Conservation (phyloP, 1,140 invertebrate species). For the Cyphomyrmex costatus region DNA sequence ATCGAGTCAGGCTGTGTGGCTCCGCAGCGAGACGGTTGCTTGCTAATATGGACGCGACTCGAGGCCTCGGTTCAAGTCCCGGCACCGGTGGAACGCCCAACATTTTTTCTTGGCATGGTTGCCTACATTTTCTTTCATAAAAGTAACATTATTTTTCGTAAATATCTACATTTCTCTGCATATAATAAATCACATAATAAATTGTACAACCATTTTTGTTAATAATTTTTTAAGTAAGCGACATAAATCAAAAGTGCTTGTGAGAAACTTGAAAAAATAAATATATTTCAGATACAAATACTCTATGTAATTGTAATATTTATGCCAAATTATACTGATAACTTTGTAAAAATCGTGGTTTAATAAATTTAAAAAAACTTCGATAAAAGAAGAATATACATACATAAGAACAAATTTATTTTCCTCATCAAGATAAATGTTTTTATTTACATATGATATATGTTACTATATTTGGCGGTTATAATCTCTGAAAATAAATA, state of each 20-base stretch:
- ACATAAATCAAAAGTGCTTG: neutral
- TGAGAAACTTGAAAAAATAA: constrained; percentile 36
- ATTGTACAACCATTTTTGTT: constrained; percentile 9
- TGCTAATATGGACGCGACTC: too few species aligned
- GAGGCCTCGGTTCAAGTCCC: too few species aligned
- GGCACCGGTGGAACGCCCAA: too few species aligned
- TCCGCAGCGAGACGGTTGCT: too few species aligned
- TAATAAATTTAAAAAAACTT: constrained; percentile 6
- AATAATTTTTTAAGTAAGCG: neutral
- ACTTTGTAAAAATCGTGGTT: constrained; percentile 6
- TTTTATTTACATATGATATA: constrained; percentile 76
- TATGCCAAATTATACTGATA: constrained; percentile 15
- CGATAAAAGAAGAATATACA: constrained; percentile 1
- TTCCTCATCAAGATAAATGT: constrained; percentile 62
- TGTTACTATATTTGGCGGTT: constrained; percentile 58
- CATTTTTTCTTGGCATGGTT: too few species aligned
- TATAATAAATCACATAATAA: constrained; percentile 23
- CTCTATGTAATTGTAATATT: constrained; percentile 10
- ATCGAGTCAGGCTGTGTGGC: too few species aligned
- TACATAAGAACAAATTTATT: constrained; percentile 69
- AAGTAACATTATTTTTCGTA: constrained; percentile 14
- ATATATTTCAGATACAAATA: constrained; percentile 38
- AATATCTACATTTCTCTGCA: constrained; percentile 20
- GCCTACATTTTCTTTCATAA: constrained; percentile 15
- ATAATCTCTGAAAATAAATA: constrained; percentile 73